Percentiles rank a stretch among this genome's conserved stretches.
phyloP scores from a whole-genome alignment of 2,888 invertebrate species.

The Mechanitis messenoides region DNA sequence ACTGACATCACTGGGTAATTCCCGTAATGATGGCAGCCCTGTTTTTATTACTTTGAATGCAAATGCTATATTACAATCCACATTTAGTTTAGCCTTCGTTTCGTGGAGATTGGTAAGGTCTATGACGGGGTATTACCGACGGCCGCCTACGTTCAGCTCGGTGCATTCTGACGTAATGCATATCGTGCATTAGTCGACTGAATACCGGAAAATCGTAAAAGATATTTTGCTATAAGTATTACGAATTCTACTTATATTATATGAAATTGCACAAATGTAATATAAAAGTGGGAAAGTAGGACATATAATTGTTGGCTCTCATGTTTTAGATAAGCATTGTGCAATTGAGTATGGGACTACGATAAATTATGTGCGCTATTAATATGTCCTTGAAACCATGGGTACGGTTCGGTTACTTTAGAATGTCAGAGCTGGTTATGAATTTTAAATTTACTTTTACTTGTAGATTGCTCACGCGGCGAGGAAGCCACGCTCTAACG shows the following conservation, averaged over 20 bases:
- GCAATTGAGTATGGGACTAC: conserved; percentile 61
- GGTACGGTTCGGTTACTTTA: conserved; percentile 34
- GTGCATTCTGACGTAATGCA: conserved; percentile 37
- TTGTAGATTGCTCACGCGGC: conserved; percentile 34
- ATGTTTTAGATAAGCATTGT: conserved; percentile 67
- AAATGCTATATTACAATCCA: too few species aligned
- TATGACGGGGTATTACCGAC: conserved; percentile 20
- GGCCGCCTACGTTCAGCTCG: conserved; percentile 30
- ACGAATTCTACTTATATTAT: conserved; percentile 18
- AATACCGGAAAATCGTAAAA: conserved; percentile 5
- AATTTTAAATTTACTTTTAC: conserved; percentile 50
- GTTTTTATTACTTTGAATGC: neutral
- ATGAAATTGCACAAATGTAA: conserved; percentile 52
- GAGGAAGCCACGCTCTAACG: conserved; percentile 59
- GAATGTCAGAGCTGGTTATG: conserved; percentile 33
- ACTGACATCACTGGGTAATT: conserved; percentile 1
- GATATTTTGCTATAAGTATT: too few species aligned
- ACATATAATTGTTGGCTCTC: conserved; percentile 62
- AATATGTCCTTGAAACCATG: conserved; percentile 66
- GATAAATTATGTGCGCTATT: conserved; percentile 59
- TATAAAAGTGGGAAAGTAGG: conserved; percentile 55
- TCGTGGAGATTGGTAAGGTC: neutral
- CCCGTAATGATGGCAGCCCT: neutral
- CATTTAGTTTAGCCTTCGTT: too few species aligned
- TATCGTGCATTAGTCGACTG: conserved; percentile 19